phyloP scores from a whole-genome alignment of 2,888 invertebrate species.

The Hipparchia semele region DNA sequence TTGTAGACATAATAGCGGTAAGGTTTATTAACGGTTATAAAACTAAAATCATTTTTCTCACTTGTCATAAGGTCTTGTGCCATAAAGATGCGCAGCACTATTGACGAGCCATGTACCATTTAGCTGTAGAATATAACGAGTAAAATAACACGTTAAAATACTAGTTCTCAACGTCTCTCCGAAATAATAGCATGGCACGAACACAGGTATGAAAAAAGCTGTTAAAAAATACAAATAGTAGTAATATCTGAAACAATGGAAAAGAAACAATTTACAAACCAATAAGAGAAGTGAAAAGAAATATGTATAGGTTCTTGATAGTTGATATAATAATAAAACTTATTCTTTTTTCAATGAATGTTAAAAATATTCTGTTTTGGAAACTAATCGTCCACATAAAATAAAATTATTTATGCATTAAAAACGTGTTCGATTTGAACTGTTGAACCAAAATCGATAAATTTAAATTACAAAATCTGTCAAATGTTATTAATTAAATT shows the following conservation, averaged over 20 bases:
- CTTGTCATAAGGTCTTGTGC: constrained; percentile 90
- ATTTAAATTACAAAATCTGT: no score
- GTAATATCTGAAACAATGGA: constrained; percentile 84
- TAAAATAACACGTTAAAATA: constrained; percentile 83
- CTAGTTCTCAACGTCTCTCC: constrained; percentile 85
- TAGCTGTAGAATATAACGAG: constrained; percentile 85
- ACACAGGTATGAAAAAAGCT: constrained; percentile 84
- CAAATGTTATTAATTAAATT: no score
- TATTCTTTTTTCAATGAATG: no score
- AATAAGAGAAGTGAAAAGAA: no score
- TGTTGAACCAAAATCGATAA: no score
- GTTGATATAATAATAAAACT: no score
- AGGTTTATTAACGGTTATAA: no score
- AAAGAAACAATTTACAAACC: not conserved
- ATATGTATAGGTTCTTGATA: no score
- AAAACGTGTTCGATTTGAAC: no score
- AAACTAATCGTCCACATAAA: no score
- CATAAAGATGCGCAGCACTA: constrained; percentile 91
- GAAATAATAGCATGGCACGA: constrained; percentile 87
- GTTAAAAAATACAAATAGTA: constrained; percentile 82
- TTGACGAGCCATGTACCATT: constrained; percentile 93
- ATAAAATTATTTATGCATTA: no score
- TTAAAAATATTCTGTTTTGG: no score
- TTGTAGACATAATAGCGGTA: not conserved
- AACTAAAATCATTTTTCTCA: constrained; percentile 55